Conservation (phyloP, 2,797 vertebrate genomes). For the Crypturellus tataupa region DNA sequence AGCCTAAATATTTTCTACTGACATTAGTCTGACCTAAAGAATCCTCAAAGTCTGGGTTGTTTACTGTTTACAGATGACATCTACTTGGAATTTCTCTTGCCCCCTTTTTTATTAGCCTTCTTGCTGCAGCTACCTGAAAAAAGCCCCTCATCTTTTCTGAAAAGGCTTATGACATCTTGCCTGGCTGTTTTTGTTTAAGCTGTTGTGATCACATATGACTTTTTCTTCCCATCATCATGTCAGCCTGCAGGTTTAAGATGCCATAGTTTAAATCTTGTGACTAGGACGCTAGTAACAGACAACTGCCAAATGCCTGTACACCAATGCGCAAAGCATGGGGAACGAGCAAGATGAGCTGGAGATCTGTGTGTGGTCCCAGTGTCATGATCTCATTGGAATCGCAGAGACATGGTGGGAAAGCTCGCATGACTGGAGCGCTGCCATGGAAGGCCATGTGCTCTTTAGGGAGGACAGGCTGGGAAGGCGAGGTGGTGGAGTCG, state of each 20-base stretch:
- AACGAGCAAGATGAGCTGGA: too few relatives aligned
- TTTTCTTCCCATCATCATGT: neutral
- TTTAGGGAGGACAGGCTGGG: too few relatives aligned
- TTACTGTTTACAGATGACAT: accelerated
- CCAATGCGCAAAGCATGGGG: too few relatives aligned
- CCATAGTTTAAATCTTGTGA: neutral
- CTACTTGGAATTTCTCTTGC: neutral
- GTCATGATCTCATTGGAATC: too few relatives aligned
- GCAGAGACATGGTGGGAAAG: too few relatives aligned
- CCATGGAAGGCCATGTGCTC: too few relatives aligned
- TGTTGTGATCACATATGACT: neutral
- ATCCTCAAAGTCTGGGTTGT: neutral
- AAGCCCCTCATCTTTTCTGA: neutral
- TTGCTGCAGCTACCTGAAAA: neutral
- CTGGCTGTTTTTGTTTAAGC: neutral
- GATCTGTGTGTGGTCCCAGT: too few relatives aligned
- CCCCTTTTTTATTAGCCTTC: neutral
- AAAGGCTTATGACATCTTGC: neutral
- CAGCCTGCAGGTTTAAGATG: neutral
- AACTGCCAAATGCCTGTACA: neutral
- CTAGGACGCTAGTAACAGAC: neutral
- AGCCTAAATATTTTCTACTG: neutral
- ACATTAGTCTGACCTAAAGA: neutral
- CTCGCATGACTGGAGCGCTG: too few relatives aligned
- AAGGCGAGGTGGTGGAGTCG: too few relatives aligned